Evolutionary conservation across 1,140 invertebrate genomes (phyloP), one percentile per base, ranked within the genome.

Genomic region (Diplogasteroides magnus): DNA sequence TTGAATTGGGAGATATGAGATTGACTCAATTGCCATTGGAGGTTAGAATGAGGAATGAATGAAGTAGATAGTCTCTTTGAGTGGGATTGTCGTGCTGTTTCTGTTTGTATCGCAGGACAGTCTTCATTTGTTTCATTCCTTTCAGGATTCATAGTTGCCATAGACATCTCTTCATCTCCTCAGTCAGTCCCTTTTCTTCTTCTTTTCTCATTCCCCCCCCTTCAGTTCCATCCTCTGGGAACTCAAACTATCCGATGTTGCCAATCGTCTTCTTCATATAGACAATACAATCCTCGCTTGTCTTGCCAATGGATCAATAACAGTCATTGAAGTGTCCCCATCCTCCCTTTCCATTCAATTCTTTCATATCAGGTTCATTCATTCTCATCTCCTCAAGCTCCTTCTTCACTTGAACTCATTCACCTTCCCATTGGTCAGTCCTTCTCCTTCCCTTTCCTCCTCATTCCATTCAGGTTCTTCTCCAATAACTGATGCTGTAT

Each of bases 291-390:
- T 86, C 1, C 86, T 86, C 76, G 83, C 83, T 59, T 84, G 79
- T 26, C 71, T 87, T 13, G 85, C 85, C 31, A 86, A 87, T 77
- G 86, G 86, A 31, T 86, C 85, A 1, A 70, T 87, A 3, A 85
- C 86, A 37, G 83, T 87, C 13, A 75, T 86, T 31, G 86, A 87
- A 78, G 85, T 86, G 73, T 68, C 31, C 11, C 61, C 19, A 64
- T 14, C 3, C 23, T 26, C 55, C 61, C 25, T 29, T 32, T 19
- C n/a, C 48, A 11, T 37, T 11, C 19, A 68, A 65, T 11, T 31
- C 23, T 29, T 31, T 28, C 2, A 48, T 26, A 2, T 58, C 19
- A 6, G 28, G 72, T 77, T 31, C 31, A 78, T 66, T 78, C 80
- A n/a, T n/a, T n/a, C 67, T 72, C 74, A 32, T 73, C 66, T 65